Evolutionary conservation across 2,113 vertebrate genomes (phyloP).

Genomic region (Paradoxurus hermaphroditus): DNA sequence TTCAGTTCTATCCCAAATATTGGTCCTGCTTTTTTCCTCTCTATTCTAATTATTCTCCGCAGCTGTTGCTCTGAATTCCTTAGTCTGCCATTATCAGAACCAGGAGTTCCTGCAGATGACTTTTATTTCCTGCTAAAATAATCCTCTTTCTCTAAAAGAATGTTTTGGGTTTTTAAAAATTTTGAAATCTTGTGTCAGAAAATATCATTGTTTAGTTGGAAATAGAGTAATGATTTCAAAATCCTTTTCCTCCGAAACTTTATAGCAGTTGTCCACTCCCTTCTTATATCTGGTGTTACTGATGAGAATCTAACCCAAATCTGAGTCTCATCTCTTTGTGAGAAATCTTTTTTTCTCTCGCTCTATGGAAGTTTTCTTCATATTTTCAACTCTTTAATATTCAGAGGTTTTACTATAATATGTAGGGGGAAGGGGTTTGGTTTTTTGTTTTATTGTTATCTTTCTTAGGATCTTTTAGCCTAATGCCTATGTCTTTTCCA

Average conservation of each 20-base stretch:
- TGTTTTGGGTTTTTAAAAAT: not conserved
- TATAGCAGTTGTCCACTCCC: not conserved
- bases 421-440: too few species aligned
- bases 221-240: slow-evolving; percentile 32
- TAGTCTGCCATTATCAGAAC: not conserved
- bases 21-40: not conserved
- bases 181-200: slow-evolving; percentile 5
- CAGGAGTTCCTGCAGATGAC: not conserved
- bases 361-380: not conserved
- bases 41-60: not conserved
- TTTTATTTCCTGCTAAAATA: slow-evolving; percentile 25
- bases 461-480: not conserved
- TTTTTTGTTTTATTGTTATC: not conserved
- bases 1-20: not conserved
- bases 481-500: not conserved
- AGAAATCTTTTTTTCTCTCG: not conserved
- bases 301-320: slow-evolving; percentile 28
- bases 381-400: slow-evolving; percentile 37
- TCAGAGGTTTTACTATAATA: not conserved
- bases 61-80: not conserved
- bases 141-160: not conserved
- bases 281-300: slow-evolving; percentile 25
- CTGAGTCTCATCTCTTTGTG: not conserved
- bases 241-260: slow-evolving; percentile 13
- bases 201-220: slow-evolving; percentile 13